Evolutionary conservation across 2,797 vertebrate species (phyloP).

Genomic region (Alauda arvensis): DNA sequence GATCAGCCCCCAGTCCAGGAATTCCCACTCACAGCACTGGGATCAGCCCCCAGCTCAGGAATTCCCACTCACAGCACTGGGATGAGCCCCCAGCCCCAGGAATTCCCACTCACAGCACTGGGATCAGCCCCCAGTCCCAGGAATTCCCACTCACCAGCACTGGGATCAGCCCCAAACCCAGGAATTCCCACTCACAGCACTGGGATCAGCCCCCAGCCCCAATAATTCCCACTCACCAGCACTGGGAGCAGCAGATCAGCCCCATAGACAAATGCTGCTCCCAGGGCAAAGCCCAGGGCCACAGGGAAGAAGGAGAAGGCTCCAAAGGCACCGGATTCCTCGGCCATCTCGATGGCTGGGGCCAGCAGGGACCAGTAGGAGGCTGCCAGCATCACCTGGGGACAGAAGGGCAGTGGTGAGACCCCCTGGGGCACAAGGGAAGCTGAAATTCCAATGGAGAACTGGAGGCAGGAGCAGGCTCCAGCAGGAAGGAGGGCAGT

Average conservation of each 20-base stretch:
- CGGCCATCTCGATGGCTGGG: constrained; percentile 90
- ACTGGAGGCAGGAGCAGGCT: no score
- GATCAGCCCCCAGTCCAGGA: no score
- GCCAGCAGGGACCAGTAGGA: constrained; percentile 96
- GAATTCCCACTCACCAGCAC: no score
- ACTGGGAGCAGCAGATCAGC: constrained; percentile 83
- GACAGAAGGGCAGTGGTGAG: not conserved
- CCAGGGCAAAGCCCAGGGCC: constrained; percentile 85
- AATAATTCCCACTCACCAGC: constrained; percentile 76
- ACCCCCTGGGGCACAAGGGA: accelerated
- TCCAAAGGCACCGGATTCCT: constrained; percentile 85
- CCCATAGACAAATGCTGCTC: constrained; percentile 88
- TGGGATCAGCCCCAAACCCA: no score
- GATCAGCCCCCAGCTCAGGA: constrained; percentile 53
- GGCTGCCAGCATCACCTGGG: constrained; percentile 93
- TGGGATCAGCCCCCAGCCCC: constrained; percentile 66
- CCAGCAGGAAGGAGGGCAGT: accelerated
- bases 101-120: no score
- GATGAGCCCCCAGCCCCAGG: no score
- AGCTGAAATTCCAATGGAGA: accelerated
- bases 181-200: constrained; percentile 73
- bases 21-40: constrained; percentile 77
- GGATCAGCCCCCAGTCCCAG: no score
- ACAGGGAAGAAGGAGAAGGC: constrained; percentile 88
- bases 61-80: no score